These are phyloP conservation scores for Nasonia oneida DNA, from an alignment of 2,888 invertebrate genomes.

Conservation along the genomic window DNA sequence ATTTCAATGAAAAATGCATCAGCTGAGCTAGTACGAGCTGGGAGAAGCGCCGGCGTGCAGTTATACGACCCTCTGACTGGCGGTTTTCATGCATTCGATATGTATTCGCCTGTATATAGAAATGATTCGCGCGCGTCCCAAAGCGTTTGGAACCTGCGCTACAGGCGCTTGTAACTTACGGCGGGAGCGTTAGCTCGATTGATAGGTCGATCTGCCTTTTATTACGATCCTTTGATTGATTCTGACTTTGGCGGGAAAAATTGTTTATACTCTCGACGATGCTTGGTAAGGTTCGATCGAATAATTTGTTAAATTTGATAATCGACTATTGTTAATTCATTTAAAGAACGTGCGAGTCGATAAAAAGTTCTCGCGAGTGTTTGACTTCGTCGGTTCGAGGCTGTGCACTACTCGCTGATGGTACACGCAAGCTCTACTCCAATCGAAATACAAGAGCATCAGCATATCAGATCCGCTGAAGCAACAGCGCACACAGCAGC, in stretches of 20 bases:
- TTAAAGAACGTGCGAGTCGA: not conserved
- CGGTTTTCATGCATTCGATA: constrained; percentile 10
- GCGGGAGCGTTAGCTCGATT: not conserved
- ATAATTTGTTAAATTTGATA: no score
- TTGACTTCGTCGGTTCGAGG: not conserved
- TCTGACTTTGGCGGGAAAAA: no score
- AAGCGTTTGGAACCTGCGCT: not conserved
- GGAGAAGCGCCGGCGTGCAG: not conserved
- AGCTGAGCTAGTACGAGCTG: not conserved
- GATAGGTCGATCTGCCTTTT: not conserved
- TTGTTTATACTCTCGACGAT: no score
- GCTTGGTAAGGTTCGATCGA: no score
- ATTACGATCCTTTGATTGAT: no score
- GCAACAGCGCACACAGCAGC: not conserved
- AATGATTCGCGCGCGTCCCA: constrained; percentile 1
- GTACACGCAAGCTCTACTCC: not conserved
- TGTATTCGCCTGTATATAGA: not conserved
- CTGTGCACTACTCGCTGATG: no score
- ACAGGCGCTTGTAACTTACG: not conserved
- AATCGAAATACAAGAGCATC: constrained; percentile 1
- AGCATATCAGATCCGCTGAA: no score
- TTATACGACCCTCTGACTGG: not conserved
- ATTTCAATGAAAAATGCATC: constrained; percentile 64
- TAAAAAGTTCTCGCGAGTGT: not conserved
- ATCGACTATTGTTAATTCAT: no score